Percentiles rank a stretch among this genome's conserved stretches.
Conservation (phyloP, 1,140 invertebrate genomes). For the Drosophila arawakana region DNA sequence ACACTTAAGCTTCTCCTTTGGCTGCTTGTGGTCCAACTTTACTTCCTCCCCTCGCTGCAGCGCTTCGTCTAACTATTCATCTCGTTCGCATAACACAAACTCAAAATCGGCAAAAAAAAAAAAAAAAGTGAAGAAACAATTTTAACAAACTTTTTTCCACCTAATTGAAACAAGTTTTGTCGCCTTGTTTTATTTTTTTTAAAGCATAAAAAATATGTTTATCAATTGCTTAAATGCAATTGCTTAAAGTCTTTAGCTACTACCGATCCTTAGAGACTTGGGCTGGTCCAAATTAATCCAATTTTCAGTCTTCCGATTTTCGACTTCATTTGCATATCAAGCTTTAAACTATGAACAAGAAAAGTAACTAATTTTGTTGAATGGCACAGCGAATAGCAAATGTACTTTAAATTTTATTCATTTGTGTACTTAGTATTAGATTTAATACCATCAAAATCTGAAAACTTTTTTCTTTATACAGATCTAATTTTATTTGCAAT, state of each 20-base stretch:
- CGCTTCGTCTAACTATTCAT: not conserved
- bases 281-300: not conserved
- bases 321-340: slow-evolving; percentile 21
- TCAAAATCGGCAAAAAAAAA: slow-evolving; percentile 15
- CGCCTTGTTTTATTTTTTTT: not conserved
- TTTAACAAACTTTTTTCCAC: slow-evolving; percentile 36
- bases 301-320: slow-evolving; percentile 1
- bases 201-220: slow-evolving; percentile 33
- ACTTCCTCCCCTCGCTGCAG: no score
- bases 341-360: not conserved
- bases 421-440: not conserved
- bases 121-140: not conserved
- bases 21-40: not conserved
- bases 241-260: slow-evolving; percentile 18
- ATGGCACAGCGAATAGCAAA: not conserved
- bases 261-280: not conserved
- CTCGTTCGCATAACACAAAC: slow-evolving; percentile 7
- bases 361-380: not conserved
- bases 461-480: no score
- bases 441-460: no score
- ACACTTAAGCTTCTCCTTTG: no score
- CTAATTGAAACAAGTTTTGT: slow-evolving; percentile 63
- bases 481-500: no score
- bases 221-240: slow-evolving; percentile 51
- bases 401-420: not conserved